Conservation (phyloP, 2,888 invertebrate species). For the Lasioglossum leucozonium region DNA sequence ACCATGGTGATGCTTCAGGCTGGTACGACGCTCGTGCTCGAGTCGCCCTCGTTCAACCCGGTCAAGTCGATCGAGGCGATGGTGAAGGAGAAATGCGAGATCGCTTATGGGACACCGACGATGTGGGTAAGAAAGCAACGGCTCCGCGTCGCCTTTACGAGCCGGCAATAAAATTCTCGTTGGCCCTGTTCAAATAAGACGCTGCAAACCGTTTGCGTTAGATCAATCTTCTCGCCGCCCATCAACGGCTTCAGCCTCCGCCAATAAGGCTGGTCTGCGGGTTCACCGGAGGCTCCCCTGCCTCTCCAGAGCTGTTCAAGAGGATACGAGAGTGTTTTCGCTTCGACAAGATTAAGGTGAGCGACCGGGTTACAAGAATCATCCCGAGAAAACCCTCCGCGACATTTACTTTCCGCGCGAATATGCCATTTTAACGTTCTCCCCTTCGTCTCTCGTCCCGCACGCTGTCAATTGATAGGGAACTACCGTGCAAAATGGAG, state of each 20-base stretch:
- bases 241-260: conserved; percentile 84
- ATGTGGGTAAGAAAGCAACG: conserved; percentile 87
- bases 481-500: not conserved
- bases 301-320: conserved; percentile 87
- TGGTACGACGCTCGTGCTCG: conserved; percentile 88
- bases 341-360: conserved; percentile 78
- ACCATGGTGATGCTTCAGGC: conserved; percentile 87
- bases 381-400: not conserved
- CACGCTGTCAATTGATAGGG: not conserved
- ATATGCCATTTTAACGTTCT: not conserved
- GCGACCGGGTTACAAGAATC: not conserved
- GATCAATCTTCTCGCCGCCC: conserved; percentile 89
- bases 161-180: not conserved
- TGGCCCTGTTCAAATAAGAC: not conserved
- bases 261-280: conserved; percentile 86
- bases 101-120: conserved; percentile 92
- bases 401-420: not conserved
- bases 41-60: conserved; percentile 87
- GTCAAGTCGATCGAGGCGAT: conserved; percentile 88
- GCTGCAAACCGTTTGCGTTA: conserved; percentile 74
- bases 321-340: conserved; percentile 85
- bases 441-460: not conserved
- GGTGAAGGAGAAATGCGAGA: conserved; percentile 89
- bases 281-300: conserved; percentile 90
- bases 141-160: not conserved